Percentiles rank a stretch among this genome's conserved stretches.
Evolutionary conservation across 2,888 invertebrate genomes (phyloP).

Genomic region (Epsilonema sp.): DNA sequence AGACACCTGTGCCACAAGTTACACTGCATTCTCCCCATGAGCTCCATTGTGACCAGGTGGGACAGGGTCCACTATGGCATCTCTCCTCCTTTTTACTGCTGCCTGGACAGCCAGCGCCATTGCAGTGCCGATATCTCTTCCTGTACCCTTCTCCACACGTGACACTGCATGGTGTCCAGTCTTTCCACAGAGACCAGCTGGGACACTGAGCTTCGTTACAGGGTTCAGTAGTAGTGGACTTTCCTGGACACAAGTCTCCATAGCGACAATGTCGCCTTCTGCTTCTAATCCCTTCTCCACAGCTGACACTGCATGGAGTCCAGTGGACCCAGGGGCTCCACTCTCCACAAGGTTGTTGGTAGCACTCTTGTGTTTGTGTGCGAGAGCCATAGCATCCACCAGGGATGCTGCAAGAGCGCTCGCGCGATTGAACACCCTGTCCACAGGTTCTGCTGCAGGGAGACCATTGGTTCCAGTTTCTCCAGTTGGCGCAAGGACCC

Average conservation of each 20-base stretch:
- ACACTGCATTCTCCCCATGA: neutral
- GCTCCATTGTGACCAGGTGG: neutral
- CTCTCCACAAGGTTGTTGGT: neutral
- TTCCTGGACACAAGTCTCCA: neutral
- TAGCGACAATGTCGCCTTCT: neutral
- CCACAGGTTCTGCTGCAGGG: neutral
- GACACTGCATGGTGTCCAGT: neutral
- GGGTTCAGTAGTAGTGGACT: neutral
- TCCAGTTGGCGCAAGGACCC: neutral
- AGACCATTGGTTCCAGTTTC: neutral
- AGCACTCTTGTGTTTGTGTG: neutral
- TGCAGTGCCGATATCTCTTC: neutral
- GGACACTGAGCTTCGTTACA: neutral
- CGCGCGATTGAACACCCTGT: neutral
- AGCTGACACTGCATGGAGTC: neutral
- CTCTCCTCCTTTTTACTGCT: neutral
- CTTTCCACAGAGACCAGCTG: neutral
- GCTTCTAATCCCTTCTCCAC: neutral
- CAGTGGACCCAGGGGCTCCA: neutral
- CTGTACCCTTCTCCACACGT: neutral
- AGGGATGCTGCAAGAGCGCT: neutral
- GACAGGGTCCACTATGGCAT: neutral
- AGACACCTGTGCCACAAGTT: neutral
- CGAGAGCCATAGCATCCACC: neutral
- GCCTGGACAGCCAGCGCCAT: neutral